Percentiles rank a stretch among this genome's conserved stretches.
Conservation (phyloP, 2,113 vertebrate genomes). For the Platanista minor region DNA sequence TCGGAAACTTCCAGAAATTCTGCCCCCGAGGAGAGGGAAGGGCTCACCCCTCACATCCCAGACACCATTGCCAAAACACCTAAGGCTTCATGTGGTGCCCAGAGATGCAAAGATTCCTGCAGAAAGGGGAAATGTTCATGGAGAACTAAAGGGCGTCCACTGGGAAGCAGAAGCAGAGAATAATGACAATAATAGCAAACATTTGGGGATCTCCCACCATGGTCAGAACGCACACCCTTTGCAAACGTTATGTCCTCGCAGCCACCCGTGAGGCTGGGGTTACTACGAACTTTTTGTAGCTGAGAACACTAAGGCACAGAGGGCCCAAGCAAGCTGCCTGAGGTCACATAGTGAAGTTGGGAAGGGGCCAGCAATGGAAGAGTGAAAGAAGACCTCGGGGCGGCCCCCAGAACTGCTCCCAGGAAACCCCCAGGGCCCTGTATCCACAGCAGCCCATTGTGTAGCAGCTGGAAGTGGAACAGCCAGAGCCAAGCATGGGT, state of each 20-base stretch:
- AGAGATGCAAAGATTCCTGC: neutral
- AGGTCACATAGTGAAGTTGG: neutral
- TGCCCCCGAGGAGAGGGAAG: neutral
- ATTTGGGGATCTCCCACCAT: neutral
- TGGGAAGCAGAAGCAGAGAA: neutral
- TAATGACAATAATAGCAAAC: neutral
- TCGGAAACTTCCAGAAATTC: neutral
- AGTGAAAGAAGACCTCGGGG: neutral
- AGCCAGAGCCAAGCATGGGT: neutral
- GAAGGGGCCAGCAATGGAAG: neutral
- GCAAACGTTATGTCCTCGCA: neutral
- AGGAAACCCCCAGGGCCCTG: neutral
- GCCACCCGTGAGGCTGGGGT: too few species aligned
- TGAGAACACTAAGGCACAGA: neutral
- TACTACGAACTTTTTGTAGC: neutral
- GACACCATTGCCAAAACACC: neutral
- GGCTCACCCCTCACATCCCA: neutral
- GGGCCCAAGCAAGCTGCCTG: neutral
- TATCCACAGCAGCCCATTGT: too few species aligned
- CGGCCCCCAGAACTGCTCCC: neutral
- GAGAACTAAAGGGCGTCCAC: neutral
- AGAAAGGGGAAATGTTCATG: neutral
- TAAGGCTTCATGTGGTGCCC: fast-evolving
- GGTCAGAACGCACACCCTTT: neutral
- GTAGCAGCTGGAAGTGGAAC: neutral